Evolutionary conservation across 2,888 invertebrate species (phyloP).

Genomic region (Osmoderma eremita): DNA sequence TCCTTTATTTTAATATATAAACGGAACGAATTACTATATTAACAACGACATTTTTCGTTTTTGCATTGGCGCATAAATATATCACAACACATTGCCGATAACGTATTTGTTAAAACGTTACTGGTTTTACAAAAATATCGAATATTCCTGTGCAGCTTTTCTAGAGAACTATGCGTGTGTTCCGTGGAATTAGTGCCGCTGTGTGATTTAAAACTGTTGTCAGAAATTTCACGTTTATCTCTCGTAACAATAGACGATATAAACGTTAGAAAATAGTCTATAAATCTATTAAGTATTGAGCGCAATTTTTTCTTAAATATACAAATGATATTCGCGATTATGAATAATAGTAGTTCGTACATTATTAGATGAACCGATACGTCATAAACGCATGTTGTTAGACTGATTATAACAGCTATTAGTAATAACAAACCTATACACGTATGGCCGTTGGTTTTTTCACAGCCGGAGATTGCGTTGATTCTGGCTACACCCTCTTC

Average conservation of each 20-base stretch:
- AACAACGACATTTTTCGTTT: neutral
- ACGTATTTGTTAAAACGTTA: constrained; percentile 11
- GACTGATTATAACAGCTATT: constrained; percentile 55
- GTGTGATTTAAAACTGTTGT: constrained; percentile 60
- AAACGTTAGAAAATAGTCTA: neutral
- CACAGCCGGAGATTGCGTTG: constrained; percentile 59
- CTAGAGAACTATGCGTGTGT: constrained; percentile 1
- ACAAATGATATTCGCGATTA: constrained; percentile 1
- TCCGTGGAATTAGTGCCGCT: constrained; percentile 12
- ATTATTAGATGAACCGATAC: constrained; percentile 28
- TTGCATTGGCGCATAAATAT: neutral
- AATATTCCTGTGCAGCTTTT: constrained; percentile 4
- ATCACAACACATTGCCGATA: constrained; percentile 22
- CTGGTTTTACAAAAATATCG: constrained; percentile 28
- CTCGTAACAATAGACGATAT: neutral
- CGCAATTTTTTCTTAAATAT: neutral
- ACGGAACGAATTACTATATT: too few relatives aligned
- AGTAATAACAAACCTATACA: constrained; percentile 64
- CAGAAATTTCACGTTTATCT: constrained; percentile 53
- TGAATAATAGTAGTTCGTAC: neutral
- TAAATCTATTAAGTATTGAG: constrained; percentile 7
- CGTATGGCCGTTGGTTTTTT: constrained; percentile 58
- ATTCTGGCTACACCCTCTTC: constrained; percentile 54
- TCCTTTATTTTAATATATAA: too few relatives aligned
- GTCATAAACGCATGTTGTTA: constrained; percentile 47